A percentile compares a stretch with the other conserved stretches of the same genome.
These are phyloP conservation scores for Burhinus bistriatus DNA, from an alignment of 2,113 vertebrate species.

Conservation along the genomic window DNA sequence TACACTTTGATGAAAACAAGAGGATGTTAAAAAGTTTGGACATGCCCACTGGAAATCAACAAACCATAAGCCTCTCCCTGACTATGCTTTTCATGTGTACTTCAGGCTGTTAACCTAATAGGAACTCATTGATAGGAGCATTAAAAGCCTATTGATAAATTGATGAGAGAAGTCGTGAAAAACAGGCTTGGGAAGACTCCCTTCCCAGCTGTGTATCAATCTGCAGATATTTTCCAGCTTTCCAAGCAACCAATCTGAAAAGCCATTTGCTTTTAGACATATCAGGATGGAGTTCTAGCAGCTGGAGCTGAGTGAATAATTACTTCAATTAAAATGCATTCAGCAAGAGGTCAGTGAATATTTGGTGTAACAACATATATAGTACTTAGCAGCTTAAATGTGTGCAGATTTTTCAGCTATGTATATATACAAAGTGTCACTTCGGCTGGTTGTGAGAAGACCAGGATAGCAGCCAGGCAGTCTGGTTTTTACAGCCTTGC, in stretches of 20 bases:
- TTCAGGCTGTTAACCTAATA: not conserved
- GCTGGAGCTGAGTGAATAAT: constrained; percentile 58
- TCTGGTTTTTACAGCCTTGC: not conserved
- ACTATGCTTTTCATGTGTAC: not conserved
- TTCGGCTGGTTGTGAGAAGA: not conserved
- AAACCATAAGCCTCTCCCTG: not conserved
- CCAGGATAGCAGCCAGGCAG: not conserved
- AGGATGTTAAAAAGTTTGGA: not conserved
- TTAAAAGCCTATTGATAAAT: constrained; percentile 19
- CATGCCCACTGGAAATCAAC: not conserved
- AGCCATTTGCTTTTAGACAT: constrained; percentile 22
- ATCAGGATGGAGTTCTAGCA: constrained; percentile 34
- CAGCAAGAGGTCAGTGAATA: constrained; percentile 58
- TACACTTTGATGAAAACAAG: not conserved
- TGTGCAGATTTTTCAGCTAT: constrained; percentile 47
- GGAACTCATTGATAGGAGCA: not conserved
- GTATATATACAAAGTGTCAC: constrained; percentile 38
- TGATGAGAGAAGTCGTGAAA: not conserved
- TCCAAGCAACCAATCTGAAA: not conserved
- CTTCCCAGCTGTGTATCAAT: not conserved
- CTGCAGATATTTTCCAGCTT: constrained; percentile 16
- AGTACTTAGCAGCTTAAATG: constrained; percentile 44
- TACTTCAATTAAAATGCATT: constrained; percentile 64
- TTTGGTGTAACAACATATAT: constrained; percentile 29
- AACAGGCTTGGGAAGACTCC: not conserved